phyloP scores from a whole-genome alignment of 2,797 vertebrate species.

The Crocidura indochinensis region DNA sequence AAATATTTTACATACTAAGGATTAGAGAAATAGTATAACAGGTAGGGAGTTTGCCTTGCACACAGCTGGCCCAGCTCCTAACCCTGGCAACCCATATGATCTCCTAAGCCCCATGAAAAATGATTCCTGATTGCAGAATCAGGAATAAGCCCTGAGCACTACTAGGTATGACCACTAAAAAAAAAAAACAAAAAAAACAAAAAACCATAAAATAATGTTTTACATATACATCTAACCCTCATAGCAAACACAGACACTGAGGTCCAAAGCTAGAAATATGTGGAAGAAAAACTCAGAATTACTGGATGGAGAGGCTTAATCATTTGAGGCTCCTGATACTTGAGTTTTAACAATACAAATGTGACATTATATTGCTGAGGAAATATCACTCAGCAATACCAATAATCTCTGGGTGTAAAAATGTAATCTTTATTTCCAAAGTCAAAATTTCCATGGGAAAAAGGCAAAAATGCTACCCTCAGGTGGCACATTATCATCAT shows the following conservation, averaged over 20 bases:
- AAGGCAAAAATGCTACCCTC: not conserved
- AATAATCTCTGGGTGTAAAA: not conserved
- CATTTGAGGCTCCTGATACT: slow-evolving; percentile 9
- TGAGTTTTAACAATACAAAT: slow-evolving; percentile 21
- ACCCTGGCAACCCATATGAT: too few species aligned
- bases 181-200: too few species aligned
- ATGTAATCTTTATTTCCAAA: slow-evolving; percentile 42
- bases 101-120: too few species aligned
- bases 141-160: too few species aligned
- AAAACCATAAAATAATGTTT: too few species aligned
- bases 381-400: slow-evolving; percentile 37
- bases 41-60: too few species aligned
- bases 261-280: not conserved
- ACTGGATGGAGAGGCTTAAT: not conserved
- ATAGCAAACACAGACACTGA: slow-evolving; percentile 1
- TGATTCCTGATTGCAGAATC: too few species aligned
- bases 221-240: slow-evolving; percentile 13
- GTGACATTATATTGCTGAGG: not conserved
- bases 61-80: too few species aligned
- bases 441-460: slow-evolving; percentile 8
- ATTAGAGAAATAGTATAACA: too few species aligned
- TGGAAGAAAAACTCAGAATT: not conserved
- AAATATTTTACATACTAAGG: not conserved
- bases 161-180: too few species aligned
- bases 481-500: not conserved